Evolutionary conservation across 2,113 vertebrate species (phyloP).

Genomic region (Engystomops pustulosus): DNA sequence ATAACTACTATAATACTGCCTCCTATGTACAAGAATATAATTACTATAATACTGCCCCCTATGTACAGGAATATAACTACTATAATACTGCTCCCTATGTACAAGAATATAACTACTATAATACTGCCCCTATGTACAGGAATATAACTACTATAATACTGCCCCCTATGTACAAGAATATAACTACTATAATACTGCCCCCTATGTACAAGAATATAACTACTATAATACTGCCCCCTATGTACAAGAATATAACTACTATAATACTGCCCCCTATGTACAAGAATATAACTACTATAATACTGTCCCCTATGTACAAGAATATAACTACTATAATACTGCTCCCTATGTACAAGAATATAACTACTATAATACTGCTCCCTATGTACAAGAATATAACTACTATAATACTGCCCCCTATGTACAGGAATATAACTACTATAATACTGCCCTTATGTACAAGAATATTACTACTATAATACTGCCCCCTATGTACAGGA

Average conservation of each 20-base stretch:
- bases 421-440: slow-evolving; percentile 2
- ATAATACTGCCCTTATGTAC: background rate
- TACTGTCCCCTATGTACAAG: background rate
- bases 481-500: background rate
- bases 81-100: background rate
- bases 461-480: slow-evolving; percentile 2
- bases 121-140: background rate
- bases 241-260: slow-evolving; percentile 14
- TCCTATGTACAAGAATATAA: slow-evolving; percentile 1
- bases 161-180: background rate
- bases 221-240: background rate
- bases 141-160: slow-evolving; percentile 1
- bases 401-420: background rate
- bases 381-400: slow-evolving; percentile 2
- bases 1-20: slow-evolving; percentile 1
- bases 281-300: slow-evolving; percentile 10
- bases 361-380: background rate
- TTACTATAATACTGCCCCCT: background rate
- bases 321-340: slow-evolving; percentile 10
- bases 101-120: slow-evolving; percentile 1
- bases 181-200: background rate
- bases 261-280: background rate
- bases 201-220: slow-evolving; percentile 6
- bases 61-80: slow-evolving; percentile 3
- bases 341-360: background rate